Evolutionary conservation across 2,888 invertebrate genomes (phyloP).

Genomic region (Lydus trimaculatus): DNA sequence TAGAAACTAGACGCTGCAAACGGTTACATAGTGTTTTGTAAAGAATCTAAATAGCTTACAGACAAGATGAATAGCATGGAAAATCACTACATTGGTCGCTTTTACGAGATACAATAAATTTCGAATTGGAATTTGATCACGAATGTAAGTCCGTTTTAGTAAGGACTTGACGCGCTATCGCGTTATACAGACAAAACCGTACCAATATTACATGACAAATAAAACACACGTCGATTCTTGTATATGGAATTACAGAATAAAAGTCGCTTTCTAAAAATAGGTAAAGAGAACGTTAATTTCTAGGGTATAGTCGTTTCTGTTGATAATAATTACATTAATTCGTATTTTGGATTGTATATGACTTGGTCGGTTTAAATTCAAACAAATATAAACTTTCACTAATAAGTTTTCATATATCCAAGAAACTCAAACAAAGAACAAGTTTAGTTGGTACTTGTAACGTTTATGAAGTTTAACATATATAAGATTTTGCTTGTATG

Average conservation of each 20-base stretch:
- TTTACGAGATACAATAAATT: constrained; percentile 54
- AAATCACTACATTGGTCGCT: constrained; percentile 55
- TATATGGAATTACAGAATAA: too few species aligned
- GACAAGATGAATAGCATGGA: constrained; percentile 53
- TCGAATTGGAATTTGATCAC: constrained; percentile 42
- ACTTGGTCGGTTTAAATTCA: neutral
- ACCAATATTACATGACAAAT: constrained; percentile 4
- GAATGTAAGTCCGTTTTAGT: constrained; percentile 24
- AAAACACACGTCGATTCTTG: too few species aligned
- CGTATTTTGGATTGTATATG: neutral
- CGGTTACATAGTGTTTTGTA: constrained; percentile 25
- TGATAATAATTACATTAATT: neutral
- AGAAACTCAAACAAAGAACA: neutral
- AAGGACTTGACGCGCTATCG: constrained; percentile 12
- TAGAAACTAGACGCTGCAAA: constrained; percentile 40
- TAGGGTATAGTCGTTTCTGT: neutral
- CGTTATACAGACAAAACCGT: constrained; percentile 24
- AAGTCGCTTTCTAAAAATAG: neutral
- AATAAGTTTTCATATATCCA: neutral
- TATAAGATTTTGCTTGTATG: neutral
- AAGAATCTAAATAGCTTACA: constrained; percentile 49
- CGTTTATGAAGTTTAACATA: neutral
- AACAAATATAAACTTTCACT: neutral
- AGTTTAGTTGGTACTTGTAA: neutral
- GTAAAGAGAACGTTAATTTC: neutral